Evolutionary conservation across 2,888 invertebrate genomes (phyloP).

Genomic region (Asteroscopus sphinx): DNA sequence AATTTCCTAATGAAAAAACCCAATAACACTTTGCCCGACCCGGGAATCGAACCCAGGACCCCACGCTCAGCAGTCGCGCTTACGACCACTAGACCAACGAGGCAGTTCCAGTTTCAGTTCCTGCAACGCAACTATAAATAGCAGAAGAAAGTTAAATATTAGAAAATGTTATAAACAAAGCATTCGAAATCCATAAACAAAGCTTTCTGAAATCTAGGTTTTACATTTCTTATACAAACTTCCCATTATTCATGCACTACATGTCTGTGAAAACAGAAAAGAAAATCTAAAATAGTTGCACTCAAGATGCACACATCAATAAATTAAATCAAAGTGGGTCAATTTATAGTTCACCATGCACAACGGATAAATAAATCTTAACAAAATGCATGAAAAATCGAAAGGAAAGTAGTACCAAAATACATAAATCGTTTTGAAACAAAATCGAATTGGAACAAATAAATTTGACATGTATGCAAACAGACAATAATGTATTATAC

Average conservation of each 20-base stretch:
- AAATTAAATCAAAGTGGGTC: conserved; percentile 1
- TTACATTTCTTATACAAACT: background rate
- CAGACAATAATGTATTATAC: conserved; percentile 8
- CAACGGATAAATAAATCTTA: conserved; percentile 19
- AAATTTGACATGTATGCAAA: conserved; percentile 6
- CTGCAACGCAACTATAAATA: background rate
- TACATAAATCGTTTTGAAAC: conserved; percentile 4
- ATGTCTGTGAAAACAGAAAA: background rate
- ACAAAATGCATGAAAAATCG: background rate
- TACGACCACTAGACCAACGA: too few relatives aligned
- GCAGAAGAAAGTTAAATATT: background rate
- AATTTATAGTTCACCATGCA: conserved; percentile 9
- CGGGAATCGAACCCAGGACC: too few relatives aligned
- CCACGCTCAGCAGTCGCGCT: too few relatives aligned
- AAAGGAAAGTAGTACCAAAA: conserved; percentile 7
- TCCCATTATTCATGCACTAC: background rate
- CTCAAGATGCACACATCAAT: background rate
- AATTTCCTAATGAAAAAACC: too few relatives aligned
- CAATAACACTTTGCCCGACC: too few relatives aligned
- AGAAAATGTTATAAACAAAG: background rate
- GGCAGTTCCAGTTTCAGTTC: too few relatives aligned
- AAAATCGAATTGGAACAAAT: conserved; percentile 9
- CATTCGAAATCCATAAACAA: background rate
- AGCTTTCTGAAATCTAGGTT: background rate
- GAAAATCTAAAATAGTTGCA: background rate